Base-by-base conservation (phyloP, 2,888 invertebrate species). In the Seira sanloemensis region DNA sequence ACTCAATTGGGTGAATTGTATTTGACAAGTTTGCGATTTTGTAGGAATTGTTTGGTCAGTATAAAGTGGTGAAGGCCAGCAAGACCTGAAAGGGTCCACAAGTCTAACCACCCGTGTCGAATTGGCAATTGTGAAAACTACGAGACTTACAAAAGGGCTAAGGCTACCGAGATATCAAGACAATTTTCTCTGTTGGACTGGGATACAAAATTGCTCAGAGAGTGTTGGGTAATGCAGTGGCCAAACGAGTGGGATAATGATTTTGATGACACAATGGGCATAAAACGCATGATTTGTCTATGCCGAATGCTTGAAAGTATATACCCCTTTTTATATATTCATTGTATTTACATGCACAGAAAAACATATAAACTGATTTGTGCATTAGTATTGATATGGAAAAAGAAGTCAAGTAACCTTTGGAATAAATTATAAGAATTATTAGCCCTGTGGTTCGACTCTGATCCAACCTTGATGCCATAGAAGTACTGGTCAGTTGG, bases 401-500 rank as follows among this genome's bases (percentile, higher is more conserved):
- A 37, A 37, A 37, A 12, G 37, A 12, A 37, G 37, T 37, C 12
- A 37, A 7, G 37, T 7, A 37, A 37, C n/a, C n/a, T n/a, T n/a
- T n/a, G n/a, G n/a, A n/a, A n/a, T n/a, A n/a, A n/a, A n/a, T n/a
- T n/a, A 12, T 4, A 12, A 37, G 12, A 12, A 37, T 37, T 37
- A 37, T 37, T 75, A 65, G 37, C 65, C 46, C 67, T 78, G 78
- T 19, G 78, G 78, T 78, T 69, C 54, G 62, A n/a, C n/a, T n/a
- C 69, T 78, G 46, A 12, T 71, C 25, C 50, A 78, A 78, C 78
- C 78, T 78, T 78, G 78, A 71, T 27, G 46, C 9, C 18, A 62
- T 18, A 62, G 21, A 25, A 24, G 18, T n/a, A 26, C 21, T 67
- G 67, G 67, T 67, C 67, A 67, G 19, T 67, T 16, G 37, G 12